Evolutionary conservation across 2,113 vertebrate species (phyloP).

Genomic region (Coreoperca whiteheadi): DNA sequence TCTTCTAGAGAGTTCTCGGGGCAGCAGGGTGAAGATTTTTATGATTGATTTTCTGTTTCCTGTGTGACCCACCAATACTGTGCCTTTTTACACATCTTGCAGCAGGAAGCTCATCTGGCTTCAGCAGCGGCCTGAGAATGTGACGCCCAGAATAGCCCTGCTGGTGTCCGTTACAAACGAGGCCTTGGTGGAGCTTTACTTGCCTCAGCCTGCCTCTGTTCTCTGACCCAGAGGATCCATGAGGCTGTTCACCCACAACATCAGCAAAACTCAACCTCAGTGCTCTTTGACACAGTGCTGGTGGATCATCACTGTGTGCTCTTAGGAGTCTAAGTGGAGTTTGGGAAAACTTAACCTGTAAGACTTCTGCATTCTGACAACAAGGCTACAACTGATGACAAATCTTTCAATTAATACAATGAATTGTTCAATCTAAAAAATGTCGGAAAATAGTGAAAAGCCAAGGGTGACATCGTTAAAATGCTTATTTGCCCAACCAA

Average conservation of each 20-base stretch:
- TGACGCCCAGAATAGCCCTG: constrained; percentile 67
- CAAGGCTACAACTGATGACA: neutral
- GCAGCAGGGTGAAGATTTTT: no score
- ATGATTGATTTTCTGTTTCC: neutral
- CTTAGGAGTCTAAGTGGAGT: no score
- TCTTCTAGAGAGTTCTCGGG: neutral
- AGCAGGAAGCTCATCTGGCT: constrained; percentile 28
- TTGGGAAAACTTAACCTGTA: no score
- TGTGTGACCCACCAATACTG: neutral
- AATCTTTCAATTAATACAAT: neutral
- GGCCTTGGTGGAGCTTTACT: constrained; percentile 61
- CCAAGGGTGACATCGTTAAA: no score
- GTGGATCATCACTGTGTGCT: neutral
- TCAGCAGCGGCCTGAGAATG: constrained; percentile 28
- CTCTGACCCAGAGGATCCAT: constrained; percentile 39
- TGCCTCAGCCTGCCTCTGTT: constrained; percentile 61
- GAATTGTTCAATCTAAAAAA: neutral
- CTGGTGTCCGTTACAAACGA: constrained; percentile 80
- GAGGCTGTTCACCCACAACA: neutral
- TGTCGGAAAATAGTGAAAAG: neutral
- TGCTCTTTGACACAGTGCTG: neutral
- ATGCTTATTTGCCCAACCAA: no score
- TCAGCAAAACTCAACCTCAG: neutral
- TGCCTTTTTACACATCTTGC: constrained; percentile 21
- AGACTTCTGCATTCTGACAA: neutral